A percentile compares a stretch with the other conserved stretches of the same genome.
Evolutionary conservation across 2,797 vertebrate genomes (phyloP).

Genomic region (Sardinella longiceps): DNA sequence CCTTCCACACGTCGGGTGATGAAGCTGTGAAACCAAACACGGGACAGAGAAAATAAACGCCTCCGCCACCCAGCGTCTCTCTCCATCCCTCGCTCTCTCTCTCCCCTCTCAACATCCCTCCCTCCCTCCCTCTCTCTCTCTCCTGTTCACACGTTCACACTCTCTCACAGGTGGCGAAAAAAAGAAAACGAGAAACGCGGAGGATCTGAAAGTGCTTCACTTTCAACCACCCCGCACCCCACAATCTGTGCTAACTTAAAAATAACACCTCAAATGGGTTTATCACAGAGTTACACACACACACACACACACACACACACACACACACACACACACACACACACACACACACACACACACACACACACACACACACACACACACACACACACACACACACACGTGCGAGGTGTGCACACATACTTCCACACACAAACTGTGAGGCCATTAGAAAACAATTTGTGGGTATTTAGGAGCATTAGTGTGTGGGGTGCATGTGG

Average conservation of each 20-base stretch:
- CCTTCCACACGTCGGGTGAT: constrained; percentile 64
- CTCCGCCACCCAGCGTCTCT: constrained; percentile 32
- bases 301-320: constrained; percentile 44
- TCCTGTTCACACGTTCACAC: constrained; percentile 69
- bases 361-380: constrained; percentile 45
- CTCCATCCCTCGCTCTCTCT: constrained; percentile 38
- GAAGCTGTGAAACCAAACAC: constrained; percentile 74
- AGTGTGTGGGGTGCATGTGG: background rate
- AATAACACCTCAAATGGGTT: background rate
- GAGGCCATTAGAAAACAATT: background rate
- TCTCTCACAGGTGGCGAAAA: constrained; percentile 46
- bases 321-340: constrained; percentile 16
- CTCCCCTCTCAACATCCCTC: constrained; percentile 19
- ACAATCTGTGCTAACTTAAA: background rate
- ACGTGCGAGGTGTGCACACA: no score
- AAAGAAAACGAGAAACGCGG: background rate
- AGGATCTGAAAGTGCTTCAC: background rate
- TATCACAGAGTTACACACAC: constrained; percentile 39
- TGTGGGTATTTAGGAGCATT: background rate
- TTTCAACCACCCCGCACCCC: background rate
- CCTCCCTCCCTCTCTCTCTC: constrained; percentile 45
- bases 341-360: background rate
- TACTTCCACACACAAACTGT: background rate
- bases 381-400: background rate
- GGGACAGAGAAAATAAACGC: constrained; percentile 69